Evolutionary conservation across 2,888 invertebrate genomes (phyloP).

Genomic region (Eudasyphora cyanicolor): DNA sequence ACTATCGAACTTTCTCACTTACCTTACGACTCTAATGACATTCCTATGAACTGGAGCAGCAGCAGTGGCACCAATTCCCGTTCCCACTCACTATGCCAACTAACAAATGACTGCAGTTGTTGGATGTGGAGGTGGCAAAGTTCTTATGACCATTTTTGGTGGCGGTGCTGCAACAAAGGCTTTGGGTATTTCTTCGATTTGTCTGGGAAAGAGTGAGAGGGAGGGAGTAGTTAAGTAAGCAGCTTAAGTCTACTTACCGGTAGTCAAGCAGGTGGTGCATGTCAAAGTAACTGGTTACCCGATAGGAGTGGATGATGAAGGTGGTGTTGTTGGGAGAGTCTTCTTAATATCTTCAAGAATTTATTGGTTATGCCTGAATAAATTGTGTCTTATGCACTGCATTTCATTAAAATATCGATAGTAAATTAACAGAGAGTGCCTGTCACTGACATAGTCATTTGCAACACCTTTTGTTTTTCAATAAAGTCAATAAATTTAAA

Average conservation of each 20-base stretch:
- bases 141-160: not conserved
- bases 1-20: conserved; percentile 38
- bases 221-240: conserved; percentile 51
- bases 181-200: not conserved
- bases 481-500: not conserved
- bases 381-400: not conserved
- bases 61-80: too few relatives aligned
- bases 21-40: conserved; percentile 38
- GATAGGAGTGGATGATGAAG: too few relatives aligned
- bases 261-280: not conserved
- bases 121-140: conserved; percentile 37
- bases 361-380: not conserved
- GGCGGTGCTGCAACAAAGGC: conserved; percentile 16
- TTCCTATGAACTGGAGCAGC: not conserved
- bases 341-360: not conserved
- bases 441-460: not conserved
- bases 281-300: not conserved
- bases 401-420: not conserved
- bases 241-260: conserved; percentile 57
- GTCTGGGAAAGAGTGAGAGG: not conserved
- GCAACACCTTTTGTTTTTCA: not conserved
- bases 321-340: not conserved
- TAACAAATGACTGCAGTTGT: conserved; percentile 5
- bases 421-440: not conserved
- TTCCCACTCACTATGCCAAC: too few relatives aligned